Evolutionary conservation across 2,113 vertebrate species (phyloP).

Genomic region (Eleginops maclovinus): DNA sequence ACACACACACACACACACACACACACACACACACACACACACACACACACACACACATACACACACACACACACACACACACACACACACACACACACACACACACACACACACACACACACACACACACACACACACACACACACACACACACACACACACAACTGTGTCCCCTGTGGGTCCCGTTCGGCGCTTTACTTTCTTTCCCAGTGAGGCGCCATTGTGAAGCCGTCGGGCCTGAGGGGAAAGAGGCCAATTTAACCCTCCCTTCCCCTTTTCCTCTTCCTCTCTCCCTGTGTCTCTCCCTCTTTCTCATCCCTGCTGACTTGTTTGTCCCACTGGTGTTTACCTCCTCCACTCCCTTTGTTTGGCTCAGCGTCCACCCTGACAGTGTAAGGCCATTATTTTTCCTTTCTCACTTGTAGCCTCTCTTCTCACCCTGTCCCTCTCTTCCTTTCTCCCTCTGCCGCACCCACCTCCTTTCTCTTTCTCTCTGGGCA

Average conservation of each 20-base stretch:
- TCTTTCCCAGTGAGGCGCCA: conserved; percentile 71
- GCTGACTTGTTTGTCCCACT: conserved; percentile 80
- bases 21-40: not conserved
- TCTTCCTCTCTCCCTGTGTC: not conserved
- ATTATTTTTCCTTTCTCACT: conserved; percentile 74
- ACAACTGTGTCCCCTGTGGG: conserved; percentile 64
- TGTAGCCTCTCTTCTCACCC: conserved; percentile 42
- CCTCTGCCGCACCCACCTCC: conserved; percentile 32
- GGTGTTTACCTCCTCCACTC: conserved; percentile 75
- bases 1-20: conserved; percentile 15
- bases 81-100: not conserved
- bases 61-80: conserved; percentile 5
- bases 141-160: conserved; percentile 18
- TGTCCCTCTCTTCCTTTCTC: conserved; percentile 44
- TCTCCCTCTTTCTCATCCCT: conserved; percentile 52
- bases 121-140: conserved; percentile 1
- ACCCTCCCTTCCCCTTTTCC: conserved; percentile 50
- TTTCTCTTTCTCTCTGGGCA: conserved; percentile 50
- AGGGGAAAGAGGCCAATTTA: conserved; percentile 77
- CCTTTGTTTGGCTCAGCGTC: conserved; percentile 68
- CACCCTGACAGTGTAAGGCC: conserved; percentile 72
- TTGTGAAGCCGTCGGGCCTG: conserved; percentile 68
- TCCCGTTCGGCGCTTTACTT: conserved; percentile 69
- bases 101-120: conserved; percentile 14
- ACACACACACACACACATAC: conserved; percentile 39